phyloP scores from a whole-genome alignment of 2,113 vertebrate species.

The Nothoprocta perdicaria region DNA sequence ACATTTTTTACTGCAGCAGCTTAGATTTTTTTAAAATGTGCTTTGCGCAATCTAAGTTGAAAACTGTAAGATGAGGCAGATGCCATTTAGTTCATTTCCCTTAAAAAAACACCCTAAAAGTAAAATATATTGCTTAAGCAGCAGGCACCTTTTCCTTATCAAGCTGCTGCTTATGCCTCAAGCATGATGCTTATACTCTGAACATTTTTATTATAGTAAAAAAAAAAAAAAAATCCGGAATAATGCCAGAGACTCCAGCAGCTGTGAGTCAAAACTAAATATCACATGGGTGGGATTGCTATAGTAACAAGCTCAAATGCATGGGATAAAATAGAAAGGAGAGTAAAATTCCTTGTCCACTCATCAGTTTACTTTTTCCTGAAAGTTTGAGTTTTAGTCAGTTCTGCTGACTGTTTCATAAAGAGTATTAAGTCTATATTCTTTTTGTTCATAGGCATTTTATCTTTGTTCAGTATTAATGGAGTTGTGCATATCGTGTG shows the following conservation, averaged over 20 bases:
- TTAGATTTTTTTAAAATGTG: slow-evolving; percentile 32
- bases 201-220: slow-evolving; percentile 63
- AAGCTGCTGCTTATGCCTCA: slow-evolving; percentile 60
- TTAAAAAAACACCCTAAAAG: slow-evolving; percentile 56
- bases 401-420: neutral
- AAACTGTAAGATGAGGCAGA: slow-evolving; percentile 60
- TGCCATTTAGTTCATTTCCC: slow-evolving; percentile 57
- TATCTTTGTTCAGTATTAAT: neutral
- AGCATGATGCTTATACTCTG: slow-evolving; percentile 54
- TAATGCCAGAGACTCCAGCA: slow-evolving; percentile 63
- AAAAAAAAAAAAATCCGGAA: slow-evolving; percentile 4
- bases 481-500: neutral
- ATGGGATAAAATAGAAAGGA: neutral
- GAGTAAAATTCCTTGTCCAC: neutral
- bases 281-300: slow-evolving; percentile 55
- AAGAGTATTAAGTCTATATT: neutral
- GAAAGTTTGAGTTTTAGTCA: neutral
- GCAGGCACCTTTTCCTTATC: slow-evolving; percentile 47
- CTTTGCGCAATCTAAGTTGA: slow-evolving; percentile 55
- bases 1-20: slow-evolving; percentile 27
- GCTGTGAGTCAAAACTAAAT: slow-evolving; percentile 66
- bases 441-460: neutral
- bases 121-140: slow-evolving; percentile 61
- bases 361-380: neutral
- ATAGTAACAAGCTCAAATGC: slow-evolving; percentile 49